A percentile compares a stretch with the other conserved stretches of the same genome.
phyloP scores from a whole-genome alignment of 2,113 vertebrate genomes.

The Phoxinus phoxinus region DNA sequence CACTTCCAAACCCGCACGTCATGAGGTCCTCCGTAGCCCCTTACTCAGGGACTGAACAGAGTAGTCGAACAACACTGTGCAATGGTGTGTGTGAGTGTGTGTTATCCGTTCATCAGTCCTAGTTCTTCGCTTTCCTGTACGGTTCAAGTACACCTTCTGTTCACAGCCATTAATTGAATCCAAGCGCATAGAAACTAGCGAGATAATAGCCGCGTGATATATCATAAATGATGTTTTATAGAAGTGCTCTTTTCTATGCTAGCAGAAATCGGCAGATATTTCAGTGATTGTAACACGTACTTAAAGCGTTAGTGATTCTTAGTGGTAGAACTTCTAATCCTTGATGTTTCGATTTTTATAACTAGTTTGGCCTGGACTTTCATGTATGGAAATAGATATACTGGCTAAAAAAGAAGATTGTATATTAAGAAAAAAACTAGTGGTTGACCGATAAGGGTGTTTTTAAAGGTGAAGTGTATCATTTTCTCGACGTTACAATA shows the following conservation, averaged over 20 bases:
- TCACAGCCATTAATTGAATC: not conserved
- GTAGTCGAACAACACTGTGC: conserved; percentile 79
- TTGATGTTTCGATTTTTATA: not conserved
- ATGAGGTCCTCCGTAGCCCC: conserved; percentile 58
- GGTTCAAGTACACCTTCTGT: not conserved
- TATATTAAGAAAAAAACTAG: conserved; percentile 18
- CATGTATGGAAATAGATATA: not conserved
- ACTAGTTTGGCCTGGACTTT: conserved; percentile 16
- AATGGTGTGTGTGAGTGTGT: conserved; percentile 55
- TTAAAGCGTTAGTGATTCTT: conserved; percentile 16
- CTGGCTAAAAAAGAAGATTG: not conserved
- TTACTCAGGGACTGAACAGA: conserved; percentile 70
- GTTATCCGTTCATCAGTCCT: conserved; percentile 28
- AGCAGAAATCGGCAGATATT: not conserved
- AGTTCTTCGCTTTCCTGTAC: conserved; percentile 17
- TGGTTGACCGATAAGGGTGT: conserved; percentile 17
- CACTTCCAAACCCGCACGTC: conserved; percentile 15
- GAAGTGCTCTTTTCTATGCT: conserved; percentile 19
- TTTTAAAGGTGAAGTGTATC: not conserved
- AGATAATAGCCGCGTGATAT: not conserved
- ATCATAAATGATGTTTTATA: conserved; percentile 17
- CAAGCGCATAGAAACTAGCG: not conserved
- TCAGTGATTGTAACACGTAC: not conserved
- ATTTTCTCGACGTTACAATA: too few relatives aligned
- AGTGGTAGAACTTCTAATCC: conserved; percentile 3